Conservation (phyloP, 2,888 invertebrate species). For the Prosopocoilus inquinatus region DNA sequence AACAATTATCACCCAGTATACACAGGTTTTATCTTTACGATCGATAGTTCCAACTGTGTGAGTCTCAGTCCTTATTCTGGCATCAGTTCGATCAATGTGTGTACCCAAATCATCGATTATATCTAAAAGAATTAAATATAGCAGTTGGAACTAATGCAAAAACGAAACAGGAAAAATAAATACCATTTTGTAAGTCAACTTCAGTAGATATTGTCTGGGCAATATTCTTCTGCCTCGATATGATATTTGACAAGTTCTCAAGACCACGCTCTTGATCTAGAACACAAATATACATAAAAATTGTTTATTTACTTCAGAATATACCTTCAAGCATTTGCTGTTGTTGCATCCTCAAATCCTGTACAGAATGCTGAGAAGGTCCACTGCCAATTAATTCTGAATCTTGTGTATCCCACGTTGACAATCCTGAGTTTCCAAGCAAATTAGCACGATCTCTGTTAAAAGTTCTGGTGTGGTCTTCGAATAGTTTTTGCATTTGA, state of each 20-base stretch:
- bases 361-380: conserved; percentile 44
- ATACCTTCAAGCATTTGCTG: conserved; percentile 59
- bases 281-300: conserved; percentile 28
- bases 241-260: conserved; percentile 70
- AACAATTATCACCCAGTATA: conserved; percentile 73
- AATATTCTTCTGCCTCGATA: conserved; percentile 73
- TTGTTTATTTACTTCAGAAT: neutral
- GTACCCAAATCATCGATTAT: conserved; percentile 74
- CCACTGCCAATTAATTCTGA: conserved; percentile 50
- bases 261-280: conserved; percentile 75
- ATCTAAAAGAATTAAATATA: conserved; percentile 51
- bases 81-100: conserved; percentile 69
- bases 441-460: conserved; percentile 43
- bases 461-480: conserved; percentile 41
- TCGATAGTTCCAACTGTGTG: conserved; percentile 63
- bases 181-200: conserved; percentile 77
- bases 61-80: conserved; percentile 67
- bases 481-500: conserved; percentile 57
- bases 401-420: conserved; percentile 51
- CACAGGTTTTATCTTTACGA: conserved; percentile 69
- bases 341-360: conserved; percentile 58
- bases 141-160: conserved; percentile 16
- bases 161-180: conserved; percentile 24
- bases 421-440: conserved; percentile 44
- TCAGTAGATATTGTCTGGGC: conserved; percentile 72